phyloP scores from a whole-genome alignment of 2,113 vertebrate genomes.

The Prochilodus magdalenae region DNA sequence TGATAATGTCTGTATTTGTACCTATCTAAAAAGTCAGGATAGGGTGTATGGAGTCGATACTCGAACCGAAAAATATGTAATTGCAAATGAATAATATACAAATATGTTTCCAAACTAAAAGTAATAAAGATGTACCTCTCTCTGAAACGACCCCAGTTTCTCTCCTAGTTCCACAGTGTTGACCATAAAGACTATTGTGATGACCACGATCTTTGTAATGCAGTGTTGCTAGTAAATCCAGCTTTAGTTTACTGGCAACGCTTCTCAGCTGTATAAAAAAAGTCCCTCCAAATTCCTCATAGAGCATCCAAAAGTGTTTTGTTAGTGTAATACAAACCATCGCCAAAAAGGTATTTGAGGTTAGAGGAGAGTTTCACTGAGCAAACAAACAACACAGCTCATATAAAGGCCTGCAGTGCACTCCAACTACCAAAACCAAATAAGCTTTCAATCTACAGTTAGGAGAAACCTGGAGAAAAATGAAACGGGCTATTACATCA shows the following conservation, averaged over 20 bases:
- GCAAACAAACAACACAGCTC: slow-evolving; percentile 7
- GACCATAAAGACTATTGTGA: neutral
- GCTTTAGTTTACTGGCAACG: neutral
- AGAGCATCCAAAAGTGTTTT: slow-evolving; percentile 36
- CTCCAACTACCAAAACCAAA: neutral
- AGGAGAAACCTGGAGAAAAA: neutral
- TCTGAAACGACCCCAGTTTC: too few species aligned
- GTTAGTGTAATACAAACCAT: neutral
- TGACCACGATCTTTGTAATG: too few species aligned
- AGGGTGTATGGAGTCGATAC: too few species aligned
- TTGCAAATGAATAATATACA: too few species aligned
- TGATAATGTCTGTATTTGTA: too few species aligned
- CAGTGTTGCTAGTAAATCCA: neutral
- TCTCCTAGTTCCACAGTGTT: too few species aligned
- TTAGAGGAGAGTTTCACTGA: slow-evolving; percentile 1
- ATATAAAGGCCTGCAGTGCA: neutral
- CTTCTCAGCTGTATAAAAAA: slow-evolving; percentile 5
- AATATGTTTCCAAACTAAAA: too few species aligned
- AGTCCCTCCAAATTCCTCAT: slow-evolving; percentile 55
- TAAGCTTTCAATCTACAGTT: too few species aligned
- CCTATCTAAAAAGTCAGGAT: too few species aligned
- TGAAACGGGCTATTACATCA: too few species aligned
- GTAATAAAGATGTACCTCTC: too few species aligned
- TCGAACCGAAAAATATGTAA: too few species aligned
- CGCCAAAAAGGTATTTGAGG: slow-evolving; percentile 31